A percentile compares a stretch with the other conserved stretches of the same genome.
Conservation (phyloP, 1,140 invertebrate species). For the Brachionus angularis region DNA sequence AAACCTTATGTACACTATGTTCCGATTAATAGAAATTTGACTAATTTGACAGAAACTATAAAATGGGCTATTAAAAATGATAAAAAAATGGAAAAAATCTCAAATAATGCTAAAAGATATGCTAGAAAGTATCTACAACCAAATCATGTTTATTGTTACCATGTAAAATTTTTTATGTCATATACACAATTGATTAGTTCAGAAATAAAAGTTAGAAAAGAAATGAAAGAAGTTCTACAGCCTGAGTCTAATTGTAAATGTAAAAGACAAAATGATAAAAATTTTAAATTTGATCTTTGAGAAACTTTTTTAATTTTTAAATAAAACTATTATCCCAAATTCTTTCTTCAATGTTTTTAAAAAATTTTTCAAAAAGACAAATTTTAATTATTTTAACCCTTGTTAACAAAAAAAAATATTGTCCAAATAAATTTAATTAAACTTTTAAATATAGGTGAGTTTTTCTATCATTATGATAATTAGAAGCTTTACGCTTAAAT, state of each 20-base stretch:
- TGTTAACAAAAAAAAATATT: no score
- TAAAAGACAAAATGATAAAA: slow-evolving; percentile 61
- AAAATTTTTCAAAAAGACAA: background rate
- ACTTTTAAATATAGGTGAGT: slow-evolving; percentile 2
- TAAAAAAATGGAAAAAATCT: slow-evolving; percentile 65
- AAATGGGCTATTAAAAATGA: slow-evolving; percentile 76
- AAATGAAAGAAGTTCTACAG: slow-evolving; percentile 72
- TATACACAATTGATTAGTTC: slow-evolving; percentile 69
- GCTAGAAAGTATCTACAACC: slow-evolving; percentile 74
- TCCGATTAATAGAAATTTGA: slow-evolving; percentile 73
- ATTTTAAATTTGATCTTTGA: slow-evolving; percentile 28
- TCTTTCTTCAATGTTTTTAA: background rate
- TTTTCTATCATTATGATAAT: background rate
- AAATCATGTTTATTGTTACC: slow-evolving; percentile 81
- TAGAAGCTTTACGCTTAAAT: slow-evolving; percentile 35
- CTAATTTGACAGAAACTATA: slow-evolving; percentile 73
- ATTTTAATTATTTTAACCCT: slow-evolving; percentile 1
- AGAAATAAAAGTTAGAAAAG: slow-evolving; percentile 63
- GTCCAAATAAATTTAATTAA: no score
- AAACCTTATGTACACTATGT: slow-evolving; percentile 75
- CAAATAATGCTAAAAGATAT: slow-evolving; percentile 69
- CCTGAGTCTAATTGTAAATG: slow-evolving; percentile 61
- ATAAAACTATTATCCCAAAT: no score
- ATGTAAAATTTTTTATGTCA: slow-evolving; percentile 70
- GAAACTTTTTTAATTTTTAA: background rate